Percentiles rank a stretch among this genome's conserved stretches.
Conservation (phyloP, 1,140 invertebrate species). For the Battus philenor region DNA sequence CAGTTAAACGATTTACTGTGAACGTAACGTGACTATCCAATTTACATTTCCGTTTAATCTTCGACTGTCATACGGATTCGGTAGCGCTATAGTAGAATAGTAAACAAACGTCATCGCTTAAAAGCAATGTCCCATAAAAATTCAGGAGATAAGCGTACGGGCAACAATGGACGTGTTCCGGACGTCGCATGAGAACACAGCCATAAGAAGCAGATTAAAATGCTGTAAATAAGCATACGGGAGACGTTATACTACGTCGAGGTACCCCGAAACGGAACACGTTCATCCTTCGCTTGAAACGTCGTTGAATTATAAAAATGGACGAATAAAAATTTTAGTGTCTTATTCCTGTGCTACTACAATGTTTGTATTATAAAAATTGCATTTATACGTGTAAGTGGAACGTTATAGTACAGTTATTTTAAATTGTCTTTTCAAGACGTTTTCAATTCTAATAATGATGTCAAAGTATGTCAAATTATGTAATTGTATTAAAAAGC, state of each 20-base stretch:
- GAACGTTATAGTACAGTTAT: too few relatives aligned
- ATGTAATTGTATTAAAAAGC: too few relatives aligned
- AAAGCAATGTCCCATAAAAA: slow-evolving; percentile 11
- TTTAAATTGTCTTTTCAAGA: too few relatives aligned
- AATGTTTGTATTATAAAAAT: too few relatives aligned
- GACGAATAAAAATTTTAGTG: too few relatives aligned
- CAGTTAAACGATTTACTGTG: too few relatives aligned
- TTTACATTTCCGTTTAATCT: not conserved
- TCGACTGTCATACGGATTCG: not conserved
- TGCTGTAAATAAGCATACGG: slow-evolving; percentile 12
- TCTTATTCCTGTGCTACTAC: too few relatives aligned
- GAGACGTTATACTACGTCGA: not conserved
- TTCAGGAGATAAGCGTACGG: slow-evolving; percentile 4
- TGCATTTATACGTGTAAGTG: too few relatives aligned
- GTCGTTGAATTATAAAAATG: slow-evolving; percentile 9
- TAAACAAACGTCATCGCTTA: slow-evolving; percentile 8
- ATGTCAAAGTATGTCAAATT: too few relatives aligned
- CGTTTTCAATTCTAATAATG: too few relatives aligned
- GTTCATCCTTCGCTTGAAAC: slow-evolving; percentile 8
- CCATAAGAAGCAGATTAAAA: slow-evolving; percentile 11
- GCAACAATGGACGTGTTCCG: slow-evolving; percentile 7
- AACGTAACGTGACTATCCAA: too few relatives aligned
- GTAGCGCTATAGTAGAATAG: not conserved
- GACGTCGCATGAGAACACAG: not conserved
- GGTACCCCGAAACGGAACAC: slow-evolving; percentile 7